Evolutionary conservation across 1,140 invertebrate species (phyloP).

Genomic region (Drosophila grimshawi): DNA sequence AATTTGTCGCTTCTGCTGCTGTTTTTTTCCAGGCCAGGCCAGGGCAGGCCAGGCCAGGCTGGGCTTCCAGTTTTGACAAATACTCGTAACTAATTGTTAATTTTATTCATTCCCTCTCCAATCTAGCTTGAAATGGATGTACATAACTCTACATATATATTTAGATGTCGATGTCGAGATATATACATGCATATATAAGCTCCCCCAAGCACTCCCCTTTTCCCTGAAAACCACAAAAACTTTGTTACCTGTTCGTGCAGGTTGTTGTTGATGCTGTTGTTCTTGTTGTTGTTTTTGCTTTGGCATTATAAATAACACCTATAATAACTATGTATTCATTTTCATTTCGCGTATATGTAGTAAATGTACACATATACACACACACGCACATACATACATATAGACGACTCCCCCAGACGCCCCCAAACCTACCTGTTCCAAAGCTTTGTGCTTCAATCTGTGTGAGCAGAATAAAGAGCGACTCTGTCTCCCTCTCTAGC

Average conservation of each 20-base stretch:
- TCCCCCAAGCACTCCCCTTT: not conserved
- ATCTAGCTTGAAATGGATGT: not conserved
- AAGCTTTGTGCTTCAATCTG: slow-evolving; percentile 33
- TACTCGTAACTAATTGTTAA: slow-evolving; percentile 64
- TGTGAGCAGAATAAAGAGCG: slow-evolving; percentile 63
- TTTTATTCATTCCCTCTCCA: slow-evolving; percentile 51
- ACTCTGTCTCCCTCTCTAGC: slow-evolving; percentile 14
- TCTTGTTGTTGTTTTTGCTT: slow-evolving; percentile 27
- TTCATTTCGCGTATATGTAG: slow-evolving; percentile 66
- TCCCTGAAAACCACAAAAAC: slow-evolving; percentile 14
- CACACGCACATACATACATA: not conserved
- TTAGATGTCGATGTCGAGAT: slow-evolving; percentile 9
- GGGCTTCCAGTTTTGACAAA: slow-evolving; percentile 30
- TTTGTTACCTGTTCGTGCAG: slow-evolving; percentile 56
- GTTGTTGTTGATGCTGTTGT: slow-evolving; percentile 43
- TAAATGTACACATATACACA: not conserved
- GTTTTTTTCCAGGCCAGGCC: not conserved
- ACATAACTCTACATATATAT: slow-evolving; percentile 36
- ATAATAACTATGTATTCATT: slow-evolving; percentile 80
- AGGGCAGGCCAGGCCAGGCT: too few relatives aligned
- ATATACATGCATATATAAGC: slow-evolving; percentile 31
- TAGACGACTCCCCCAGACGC: not conserved
- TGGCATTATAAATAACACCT: slow-evolving; percentile 75
- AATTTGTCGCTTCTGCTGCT: slow-evolving; percentile 1
- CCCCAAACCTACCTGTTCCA: slow-evolving; percentile 1